phyloP scores from a whole-genome alignment of 2,888 invertebrate genomes.

The Drosophila lacicola region DNA sequence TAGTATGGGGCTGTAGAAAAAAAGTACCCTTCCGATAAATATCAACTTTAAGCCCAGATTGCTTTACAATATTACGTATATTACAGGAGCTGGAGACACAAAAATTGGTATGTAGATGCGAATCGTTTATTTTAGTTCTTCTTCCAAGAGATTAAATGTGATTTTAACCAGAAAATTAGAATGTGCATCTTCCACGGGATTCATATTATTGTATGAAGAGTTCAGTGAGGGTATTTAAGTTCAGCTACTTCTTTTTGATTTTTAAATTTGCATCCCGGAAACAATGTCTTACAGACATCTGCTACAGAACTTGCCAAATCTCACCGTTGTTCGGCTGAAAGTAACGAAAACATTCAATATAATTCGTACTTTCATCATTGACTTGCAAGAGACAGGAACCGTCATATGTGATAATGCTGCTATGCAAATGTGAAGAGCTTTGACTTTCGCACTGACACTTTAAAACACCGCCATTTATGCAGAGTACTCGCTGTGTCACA shows the following conservation, averaged over 20 bases:
- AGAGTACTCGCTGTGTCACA: slow-evolving; percentile 46
- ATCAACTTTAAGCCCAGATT: too few relatives aligned
- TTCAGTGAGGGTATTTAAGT: background rate
- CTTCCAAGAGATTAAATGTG: too few relatives aligned
- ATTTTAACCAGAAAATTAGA: background rate
- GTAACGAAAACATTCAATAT: slow-evolving; percentile 42
- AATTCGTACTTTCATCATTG: slow-evolving; percentile 28
- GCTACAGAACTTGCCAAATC: background rate
- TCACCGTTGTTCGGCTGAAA: slow-evolving; percentile 17
- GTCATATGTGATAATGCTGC: slow-evolving; percentile 44
- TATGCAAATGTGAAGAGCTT: slow-evolving; percentile 55
- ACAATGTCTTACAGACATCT: slow-evolving; percentile 6
- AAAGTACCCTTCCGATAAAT: too few relatives aligned
- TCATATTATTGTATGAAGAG: too few relatives aligned
- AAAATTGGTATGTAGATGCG: too few relatives aligned
- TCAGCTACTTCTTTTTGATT: background rate
- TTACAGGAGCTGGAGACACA: too few relatives aligned
- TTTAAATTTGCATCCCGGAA: background rate
- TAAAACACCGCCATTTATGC: slow-evolving; percentile 44
- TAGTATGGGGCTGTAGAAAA: too few relatives aligned
- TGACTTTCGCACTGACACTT: slow-evolving; percentile 43
- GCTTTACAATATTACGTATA: too few relatives aligned
- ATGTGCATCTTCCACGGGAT: background rate
- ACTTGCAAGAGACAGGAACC: slow-evolving; percentile 16
- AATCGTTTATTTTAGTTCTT: too few relatives aligned